These are phyloP conservation scores for Polia nebulosa DNA, from an alignment of 2,888 invertebrate species.

Conservation along the genomic window DNA sequence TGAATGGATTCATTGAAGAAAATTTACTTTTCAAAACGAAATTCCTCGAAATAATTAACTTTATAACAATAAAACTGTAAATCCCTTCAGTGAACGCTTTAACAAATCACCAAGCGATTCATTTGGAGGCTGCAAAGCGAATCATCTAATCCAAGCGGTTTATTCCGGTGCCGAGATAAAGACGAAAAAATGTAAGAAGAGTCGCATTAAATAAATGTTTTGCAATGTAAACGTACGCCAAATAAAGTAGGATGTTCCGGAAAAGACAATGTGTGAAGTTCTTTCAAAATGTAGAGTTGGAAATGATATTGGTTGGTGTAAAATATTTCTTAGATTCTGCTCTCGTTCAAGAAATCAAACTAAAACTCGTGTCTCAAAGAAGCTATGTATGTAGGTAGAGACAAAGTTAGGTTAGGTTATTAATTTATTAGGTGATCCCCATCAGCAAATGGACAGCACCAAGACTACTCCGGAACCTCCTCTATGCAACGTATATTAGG, in stretches of 20 bases:
- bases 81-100: slow-evolving; percentile 23
- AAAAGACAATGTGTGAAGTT: neutral
- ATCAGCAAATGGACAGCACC: too few species aligned
- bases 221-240: slow-evolving; percentile 33
- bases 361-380: neutral
- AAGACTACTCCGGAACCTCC: too few species aligned
- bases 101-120: slow-evolving; percentile 60
- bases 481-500: too few species aligned
- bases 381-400: too few species aligned
- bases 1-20: neutral
- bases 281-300: neutral
- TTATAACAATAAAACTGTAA: slow-evolving; percentile 21
- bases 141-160: slow-evolving; percentile 57
- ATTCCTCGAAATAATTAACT: slow-evolving; percentile 8
- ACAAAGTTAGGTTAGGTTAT: too few species aligned
- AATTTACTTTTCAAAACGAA: neutral
- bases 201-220: slow-evolving; percentile 49
- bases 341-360: neutral
- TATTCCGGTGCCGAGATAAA: slow-evolving; percentile 54
- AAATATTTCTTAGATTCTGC: neutral
- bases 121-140: slow-evolving; percentile 44
- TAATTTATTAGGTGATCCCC: too few species aligned
- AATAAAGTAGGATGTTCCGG: neutral
- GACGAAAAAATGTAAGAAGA: slow-evolving; percentile 46
- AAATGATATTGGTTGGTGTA: neutral